These are phyloP conservation scores for Osedax frankpressi DNA, from an alignment of 2,888 invertebrate genomes.

Conservation along the genomic window DNA sequence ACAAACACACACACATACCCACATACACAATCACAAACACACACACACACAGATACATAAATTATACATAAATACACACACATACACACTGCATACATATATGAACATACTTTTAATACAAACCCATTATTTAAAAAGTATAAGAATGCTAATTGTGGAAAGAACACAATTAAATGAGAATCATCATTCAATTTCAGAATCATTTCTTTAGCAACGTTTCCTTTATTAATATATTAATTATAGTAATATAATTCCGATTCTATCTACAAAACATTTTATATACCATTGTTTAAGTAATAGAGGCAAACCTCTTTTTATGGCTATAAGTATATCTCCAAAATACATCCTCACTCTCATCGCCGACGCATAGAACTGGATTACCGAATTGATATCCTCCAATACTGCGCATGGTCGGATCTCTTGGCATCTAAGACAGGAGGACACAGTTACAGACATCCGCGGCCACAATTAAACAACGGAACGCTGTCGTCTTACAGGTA, in stretches of 20 bases:
- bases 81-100: neutral
- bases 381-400: neutral
- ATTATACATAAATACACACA: neutral
- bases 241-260: neutral
- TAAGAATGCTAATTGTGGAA: neutral
- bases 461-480: too few species aligned
- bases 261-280: neutral
- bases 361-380: neutral
- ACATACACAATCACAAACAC: too few species aligned
- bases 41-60: neutral
- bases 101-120: too few species aligned
- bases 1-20: neutral
- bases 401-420: neutral
- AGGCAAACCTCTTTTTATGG: neutral
- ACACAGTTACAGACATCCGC: too few species aligned
- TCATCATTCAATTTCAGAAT: neutral
- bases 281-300: too few species aligned
- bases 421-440: neutral
- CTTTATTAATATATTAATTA: neutral
- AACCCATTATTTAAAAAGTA: neutral
- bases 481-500: too few species aligned
- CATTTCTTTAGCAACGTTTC: neutral
- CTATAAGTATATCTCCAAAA: neutral
- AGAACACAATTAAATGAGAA: neutral
- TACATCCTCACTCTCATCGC: neutral